Base-by-base conservation (phyloP, 1,140 invertebrate species). In the Cydia strobilella region DNA sequence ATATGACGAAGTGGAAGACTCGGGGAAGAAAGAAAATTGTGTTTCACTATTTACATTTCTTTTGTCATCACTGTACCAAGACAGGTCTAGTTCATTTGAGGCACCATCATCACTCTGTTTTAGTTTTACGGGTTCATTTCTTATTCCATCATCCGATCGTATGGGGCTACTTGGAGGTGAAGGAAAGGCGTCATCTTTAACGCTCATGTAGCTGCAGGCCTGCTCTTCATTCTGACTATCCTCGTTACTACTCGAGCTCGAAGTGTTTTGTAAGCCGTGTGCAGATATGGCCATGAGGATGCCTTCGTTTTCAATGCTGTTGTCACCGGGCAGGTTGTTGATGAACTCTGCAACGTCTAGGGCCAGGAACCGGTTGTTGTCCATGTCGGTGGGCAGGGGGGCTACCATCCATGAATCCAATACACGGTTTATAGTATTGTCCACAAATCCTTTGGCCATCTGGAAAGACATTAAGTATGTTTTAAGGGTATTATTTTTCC, bases 371-470 rank as follows among this genome's bases (percentile, higher is more conserved):
- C 83, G 84, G 77, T 89, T 88, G 77, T 79, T 86, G 59, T 83
- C 87, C 62, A 88, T 81, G 62, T 89, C 84, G 12, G 78, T 86
- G 59, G 90, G 87, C 13, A 89, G 82, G 12, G 94, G 94, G 63
- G 87, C 89, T 31, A 94, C 84, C 71, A 94, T 93, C 92, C 94
- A 95, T 51, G 94, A 94, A 83, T 96, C 96, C 62, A 96, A 82
- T 23, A 96, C 94, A 79, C 93, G 93, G 79, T 96, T 96, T 75
- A 96, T 95, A 18, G 94, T 95, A 88, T 96, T 96, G 80, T 96
- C 96, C 45, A 96, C 93, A 87, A 94, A 95, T 72, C 95, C 95
- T 89, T 95, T 95, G 2, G 94, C 95, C 76, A 96, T 87, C 93
- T 93, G 90, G 73, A 85, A 91, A 77, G 31, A 74, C n/a, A 63